Percentiles rank a stretch among this genome's conserved stretches.
These are phyloP conservation scores for Tachypleus tridentatus DNA, from an alignment of 1,140 invertebrate genomes.

Conservation along the genomic window DNA sequence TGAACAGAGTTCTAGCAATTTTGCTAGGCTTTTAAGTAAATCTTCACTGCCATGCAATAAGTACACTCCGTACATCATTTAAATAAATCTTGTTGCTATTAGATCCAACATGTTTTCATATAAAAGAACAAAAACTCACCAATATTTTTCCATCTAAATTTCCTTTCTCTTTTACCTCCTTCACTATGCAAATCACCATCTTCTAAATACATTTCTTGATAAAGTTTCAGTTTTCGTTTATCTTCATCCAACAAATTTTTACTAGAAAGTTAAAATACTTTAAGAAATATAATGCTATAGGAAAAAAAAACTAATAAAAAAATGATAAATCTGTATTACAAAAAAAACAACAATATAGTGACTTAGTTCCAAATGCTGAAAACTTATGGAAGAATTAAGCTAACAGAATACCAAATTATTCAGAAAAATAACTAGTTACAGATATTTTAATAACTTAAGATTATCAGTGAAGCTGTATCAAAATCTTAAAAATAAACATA, in stretches of 20 bases:
- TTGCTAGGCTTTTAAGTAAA: too few species aligned
- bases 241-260: constrained; percentile 66
- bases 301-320: too few species aligned
- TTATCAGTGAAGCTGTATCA: background rate
- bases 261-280: constrained; percentile 32
- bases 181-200: constrained; percentile 70
- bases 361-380: background rate
- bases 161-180: constrained; percentile 52
- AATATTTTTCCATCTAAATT: constrained; percentile 68
- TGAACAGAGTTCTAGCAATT: too few species aligned
- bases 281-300: too few species aligned
- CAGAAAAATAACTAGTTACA: background rate
- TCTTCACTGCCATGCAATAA: too few species aligned
- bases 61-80: too few species aligned
- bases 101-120: too few species aligned
- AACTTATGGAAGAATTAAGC: background rate
- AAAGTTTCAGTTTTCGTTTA: constrained; percentile 55
- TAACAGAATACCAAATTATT: background rate
- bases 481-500: constrained; percentile 28
- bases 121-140: constrained; percentile 36
- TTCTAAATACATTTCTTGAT: constrained; percentile 70
- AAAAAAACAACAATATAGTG: constrained; percentile 3
- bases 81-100: too few species aligned
- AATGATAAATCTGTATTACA: constrained; percentile 1
- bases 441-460: background rate